Evolutionary conservation across 2,888 invertebrate species (phyloP), one percentile per base, ranked within the genome.

Genomic region (Acrobeloides nanus): DNA sequence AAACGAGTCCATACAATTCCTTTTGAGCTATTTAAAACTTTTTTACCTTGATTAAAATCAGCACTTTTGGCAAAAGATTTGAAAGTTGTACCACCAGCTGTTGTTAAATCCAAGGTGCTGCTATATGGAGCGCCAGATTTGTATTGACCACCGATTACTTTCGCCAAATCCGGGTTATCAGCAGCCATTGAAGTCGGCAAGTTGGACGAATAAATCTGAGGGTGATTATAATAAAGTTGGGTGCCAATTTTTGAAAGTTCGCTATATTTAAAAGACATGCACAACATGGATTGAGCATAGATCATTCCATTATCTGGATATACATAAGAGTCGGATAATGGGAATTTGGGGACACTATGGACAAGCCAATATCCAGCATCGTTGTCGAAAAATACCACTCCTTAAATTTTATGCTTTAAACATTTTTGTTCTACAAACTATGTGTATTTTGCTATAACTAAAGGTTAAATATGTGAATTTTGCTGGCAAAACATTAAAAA

Each of bases 31-130:
- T n/a, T n/a, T n/a, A n/a, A n/a, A n/a, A n/a, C n/a, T n/a, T n/a
- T n/a, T n/a, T n/a, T n/a, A 81, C 81, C 80, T 73, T 84, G 82
- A 33, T 81, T 79, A 77, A 86, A 90, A 64, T 83, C 81, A 0
- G 81, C 80, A 44, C 82, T 82, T 76, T 92, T 92, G 0, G 89
- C 89, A 75, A 88, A 90, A 2, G 86, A 84, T 8, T 80, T 77
- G 73, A 89, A 88, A 50, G 80, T 77, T 0, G 79, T 76, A 1
- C 83, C 83, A 0, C 75, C 80, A 2, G 80, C 81, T 39, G 79
- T 74, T n/a, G 46, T 77, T 38, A 64, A 46, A 7, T 54, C 55
- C 1, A 57, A 26, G 7, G 57, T 49, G 37, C 53, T 54, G 26
- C 37, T 45, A 23, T 26, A 43, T 18, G 59, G 53, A 6, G 42